Percentiles rank a stretch among this genome's conserved stretches.
These are phyloP conservation scores for Neosilurus mollespiculum DNA, from an alignment of 2,797 vertebrate species.

Conservation along the genomic window DNA sequence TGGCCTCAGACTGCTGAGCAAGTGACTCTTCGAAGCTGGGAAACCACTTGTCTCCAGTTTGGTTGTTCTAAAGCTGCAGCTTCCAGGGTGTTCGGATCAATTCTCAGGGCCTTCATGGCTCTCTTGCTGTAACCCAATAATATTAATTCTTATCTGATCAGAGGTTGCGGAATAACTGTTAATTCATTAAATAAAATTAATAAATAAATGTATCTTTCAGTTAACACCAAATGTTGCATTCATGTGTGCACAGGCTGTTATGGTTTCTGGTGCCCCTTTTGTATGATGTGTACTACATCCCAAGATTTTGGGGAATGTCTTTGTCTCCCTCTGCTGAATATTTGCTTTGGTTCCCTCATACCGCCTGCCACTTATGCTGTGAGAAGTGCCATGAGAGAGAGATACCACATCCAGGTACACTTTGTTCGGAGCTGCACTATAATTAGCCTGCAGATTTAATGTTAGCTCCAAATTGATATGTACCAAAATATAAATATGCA, in stretches of 20 bases:
- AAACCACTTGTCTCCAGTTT: too few relatives aligned
- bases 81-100: too few relatives aligned
- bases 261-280: conserved; percentile 62
- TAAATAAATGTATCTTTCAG: neutral
- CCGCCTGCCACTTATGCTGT: conserved; percentile 48
- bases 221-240: conserved; percentile 1
- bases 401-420: conserved; percentile 59
- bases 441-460: neutral
- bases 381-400: conserved; percentile 61
- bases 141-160: too few relatives aligned
- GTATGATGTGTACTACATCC: conserved; percentile 58
- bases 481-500: neutral
- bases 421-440: neutral
- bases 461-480: neutral
- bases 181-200: too few relatives aligned
- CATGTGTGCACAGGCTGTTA: conserved; percentile 58
- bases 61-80: too few relatives aligned
- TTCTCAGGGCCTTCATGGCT: too few relatives aligned
- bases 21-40: too few relatives aligned
- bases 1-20: too few relatives aligned
- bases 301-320: conserved; percentile 63
- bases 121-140: too few relatives aligned
- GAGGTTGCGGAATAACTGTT: too few relatives aligned
- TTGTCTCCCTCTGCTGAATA: conserved; percentile 64
- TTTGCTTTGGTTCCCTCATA: neutral